Percentiles rank a stretch among this genome's conserved stretches.
Conservation (phyloP, 92 coral and sea anemone species). For the Porites rus region DNA sequence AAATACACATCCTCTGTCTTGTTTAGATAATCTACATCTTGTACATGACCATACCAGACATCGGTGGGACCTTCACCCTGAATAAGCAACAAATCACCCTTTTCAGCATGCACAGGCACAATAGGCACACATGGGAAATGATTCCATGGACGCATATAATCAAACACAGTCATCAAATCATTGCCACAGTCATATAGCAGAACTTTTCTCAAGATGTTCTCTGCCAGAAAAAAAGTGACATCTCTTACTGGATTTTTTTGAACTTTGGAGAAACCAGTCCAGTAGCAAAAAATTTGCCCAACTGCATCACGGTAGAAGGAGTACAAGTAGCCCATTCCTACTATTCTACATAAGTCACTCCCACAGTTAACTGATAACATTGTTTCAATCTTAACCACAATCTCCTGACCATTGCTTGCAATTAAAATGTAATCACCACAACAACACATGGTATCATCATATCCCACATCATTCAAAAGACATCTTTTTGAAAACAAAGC, state of each 20-base stretch:
- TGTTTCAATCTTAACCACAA: conserved; percentile 40
- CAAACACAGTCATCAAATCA: conserved; percentile 58
- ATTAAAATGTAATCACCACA: conserved; percentile 38
- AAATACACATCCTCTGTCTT: conserved; percentile 66
- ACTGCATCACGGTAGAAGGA: conserved; percentile 28
- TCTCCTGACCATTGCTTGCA: conserved; percentile 33
- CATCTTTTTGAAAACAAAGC: conserved; percentile 51
- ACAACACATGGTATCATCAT: conserved; percentile 43
- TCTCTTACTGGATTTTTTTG: conserved; percentile 21
- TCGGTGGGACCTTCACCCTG: conserved; percentile 17
- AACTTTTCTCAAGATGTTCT: conserved; percentile 50
- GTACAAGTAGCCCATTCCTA: conserved; percentile 43
- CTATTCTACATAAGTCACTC: conserved; percentile 24
- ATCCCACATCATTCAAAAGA: conserved; percentile 34
- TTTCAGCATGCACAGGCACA: conserved; percentile 55
- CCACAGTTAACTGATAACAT: conserved; percentile 49
- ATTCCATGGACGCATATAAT: conserved; percentile 58
- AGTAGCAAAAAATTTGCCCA: conserved; percentile 41
- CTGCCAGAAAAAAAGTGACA: conserved; percentile 30
- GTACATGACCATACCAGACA: conserved; percentile 72
- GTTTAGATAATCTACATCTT: conserved; percentile 27
- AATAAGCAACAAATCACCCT: too few species aligned
- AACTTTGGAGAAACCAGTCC: conserved; percentile 56
- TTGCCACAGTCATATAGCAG: conserved; percentile 25
- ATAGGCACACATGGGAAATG: conserved; percentile 27